Conservation (phyloP, 2,113 vertebrate genomes). For the Stictonetta naevosa region DNA sequence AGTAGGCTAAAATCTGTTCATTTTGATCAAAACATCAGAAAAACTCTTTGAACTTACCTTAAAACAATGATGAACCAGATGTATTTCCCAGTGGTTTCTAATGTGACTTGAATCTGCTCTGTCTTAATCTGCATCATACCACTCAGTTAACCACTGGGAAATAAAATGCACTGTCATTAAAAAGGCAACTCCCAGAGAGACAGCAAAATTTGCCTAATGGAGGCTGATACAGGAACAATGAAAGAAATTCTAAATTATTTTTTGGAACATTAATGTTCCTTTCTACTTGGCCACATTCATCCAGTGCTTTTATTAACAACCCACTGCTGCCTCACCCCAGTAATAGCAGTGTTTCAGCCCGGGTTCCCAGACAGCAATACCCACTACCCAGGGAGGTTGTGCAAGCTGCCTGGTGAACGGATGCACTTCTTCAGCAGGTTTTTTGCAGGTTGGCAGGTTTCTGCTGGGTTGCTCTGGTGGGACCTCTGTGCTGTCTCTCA, state of each 20-base stretch:
- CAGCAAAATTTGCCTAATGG: background rate
- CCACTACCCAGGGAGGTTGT: background rate
- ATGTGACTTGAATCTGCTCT: background rate
- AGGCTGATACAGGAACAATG: background rate
- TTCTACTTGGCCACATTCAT: background rate
- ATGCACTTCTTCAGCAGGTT: background rate
- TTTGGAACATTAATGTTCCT: background rate
- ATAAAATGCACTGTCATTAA: background rate
- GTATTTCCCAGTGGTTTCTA: conserved; percentile 16
- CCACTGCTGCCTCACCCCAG: background rate
- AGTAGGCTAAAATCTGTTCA: background rate
- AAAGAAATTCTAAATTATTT: background rate
- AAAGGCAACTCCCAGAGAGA: background rate
- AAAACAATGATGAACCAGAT: background rate
- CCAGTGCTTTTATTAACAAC: background rate
- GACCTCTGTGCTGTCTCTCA: background rate
- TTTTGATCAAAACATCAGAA: background rate
- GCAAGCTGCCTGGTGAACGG: background rate
- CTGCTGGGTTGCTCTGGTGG: background rate
- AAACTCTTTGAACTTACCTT: background rate
- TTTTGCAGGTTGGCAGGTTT: background rate
- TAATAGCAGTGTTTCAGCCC: background rate
- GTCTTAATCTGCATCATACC: conserved; percentile 7
- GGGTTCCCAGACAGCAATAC: background rate
- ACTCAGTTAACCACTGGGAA: background rate